Conservation (phyloP, 2,797 vertebrate genomes). For the Scleropages formosus region DNA sequence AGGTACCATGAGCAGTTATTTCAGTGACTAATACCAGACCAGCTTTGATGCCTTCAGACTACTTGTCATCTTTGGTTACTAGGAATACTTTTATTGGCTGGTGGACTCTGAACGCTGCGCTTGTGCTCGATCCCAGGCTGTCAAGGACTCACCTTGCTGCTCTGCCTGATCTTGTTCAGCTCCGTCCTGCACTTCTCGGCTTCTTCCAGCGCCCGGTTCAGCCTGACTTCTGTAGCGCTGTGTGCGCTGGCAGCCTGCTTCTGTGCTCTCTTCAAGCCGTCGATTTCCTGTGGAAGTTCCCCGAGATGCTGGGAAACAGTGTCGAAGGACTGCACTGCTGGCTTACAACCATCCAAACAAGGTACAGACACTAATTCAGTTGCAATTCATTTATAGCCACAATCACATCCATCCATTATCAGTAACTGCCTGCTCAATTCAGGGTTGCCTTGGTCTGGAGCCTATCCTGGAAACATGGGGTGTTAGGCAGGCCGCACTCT, state of each 20-base stretch:
- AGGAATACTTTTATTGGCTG: background rate
- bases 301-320: constrained; percentile 19
- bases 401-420: background rate
- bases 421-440: constrained; percentile 11
- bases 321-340: background rate
- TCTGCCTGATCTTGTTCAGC: constrained; percentile 80
- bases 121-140: background rate
- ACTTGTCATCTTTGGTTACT: too few species aligned
- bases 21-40: too few species aligned
- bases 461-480: too few species aligned
- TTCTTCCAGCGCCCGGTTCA: constrained; percentile 90
- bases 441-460: background rate
- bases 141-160: constrained; percentile 71
- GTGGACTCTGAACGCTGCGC: background rate
- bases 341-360: background rate
- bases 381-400: background rate
- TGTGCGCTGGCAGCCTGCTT: constrained; percentile 78
- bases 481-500: too few species aligned
- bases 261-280: constrained; percentile 72
- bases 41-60: too few species aligned
- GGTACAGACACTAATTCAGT: too few species aligned
- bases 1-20: too few species aligned
- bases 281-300: constrained; percentile 74
- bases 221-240: constrained; percentile 76
- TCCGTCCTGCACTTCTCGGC: constrained; percentile 79